Base-by-base conservation (phyloP, 1,140 invertebrate genomes). In the Philopotamus ludificatus region DNA sequence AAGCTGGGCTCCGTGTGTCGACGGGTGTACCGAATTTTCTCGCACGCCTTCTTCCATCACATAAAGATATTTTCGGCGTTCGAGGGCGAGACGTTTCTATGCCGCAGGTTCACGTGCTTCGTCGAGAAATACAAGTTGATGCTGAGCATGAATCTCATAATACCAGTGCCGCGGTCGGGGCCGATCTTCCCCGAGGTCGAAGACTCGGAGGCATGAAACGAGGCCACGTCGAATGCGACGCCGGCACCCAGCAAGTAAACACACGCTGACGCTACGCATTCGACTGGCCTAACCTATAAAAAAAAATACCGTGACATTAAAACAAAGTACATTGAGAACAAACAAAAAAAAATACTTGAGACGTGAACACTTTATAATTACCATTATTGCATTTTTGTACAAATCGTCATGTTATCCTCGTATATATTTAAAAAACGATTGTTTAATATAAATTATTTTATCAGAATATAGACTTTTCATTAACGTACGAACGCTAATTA, bases 21-120 rank as follows among this genome's bases (percentile, higher is more conserved):
- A 71, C 86, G 98, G 73, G 96, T 99, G 0, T 99, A 99, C 76
- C 87, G 98, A 82, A 99, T 99, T 74, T 99, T 99, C 79, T 99
- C 97, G 25, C 98, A 99, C 83, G 97, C 98, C 22, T 99, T 97
- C 78, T 99, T 96, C 77, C 97, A 99, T 82, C 98, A 99, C 80
- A 85, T 93, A 73, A 84, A 87, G 68, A 91, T 99, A 75, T 99
- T 99, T 83, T 95, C 99, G 82, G 92, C 95, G 72, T 99, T 99
- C 85, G 97, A 99, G 86, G 91, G 90, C 74, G 91, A 97, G 79
- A 98, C 95, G 7, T 93, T 89, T 77, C 80, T 99, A 42, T 99
- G 97, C 81, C 91, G 92, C 73, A 86, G 97, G 74, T 99, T 99
- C 80, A 99, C 97, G 28, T 89, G 89, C 68, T 99, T 99, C 85